Evolutionary conservation across 1,140 invertebrate species (phyloP).

Genomic region (Ceratosolen fusciceps): DNA sequence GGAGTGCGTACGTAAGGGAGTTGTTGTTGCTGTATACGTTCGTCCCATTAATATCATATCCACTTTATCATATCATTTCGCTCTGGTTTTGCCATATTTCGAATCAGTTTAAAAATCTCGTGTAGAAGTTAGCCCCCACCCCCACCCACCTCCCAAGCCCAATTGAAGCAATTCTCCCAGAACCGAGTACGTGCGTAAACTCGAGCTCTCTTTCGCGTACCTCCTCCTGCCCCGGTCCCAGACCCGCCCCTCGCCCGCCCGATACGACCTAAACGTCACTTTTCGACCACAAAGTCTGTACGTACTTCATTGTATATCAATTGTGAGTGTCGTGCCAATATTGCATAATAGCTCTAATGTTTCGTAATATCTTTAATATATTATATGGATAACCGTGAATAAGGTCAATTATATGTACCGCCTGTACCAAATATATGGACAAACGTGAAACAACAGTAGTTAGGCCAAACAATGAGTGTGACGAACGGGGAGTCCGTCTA

Average conservation of each 20-base stretch:
- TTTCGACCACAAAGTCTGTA: too few relatives aligned
- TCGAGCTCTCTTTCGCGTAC: background rate
- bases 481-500: too few relatives aligned
- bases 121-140: too few relatives aligned
- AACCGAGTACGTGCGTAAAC: too few relatives aligned
- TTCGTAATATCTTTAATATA: slow-evolving; percentile 49
- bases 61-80: background rate
- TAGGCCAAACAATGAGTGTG: slow-evolving; percentile 55
- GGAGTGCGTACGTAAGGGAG: slow-evolving; percentile 17
- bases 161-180: background rate
- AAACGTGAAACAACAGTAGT: slow-evolving; percentile 54
- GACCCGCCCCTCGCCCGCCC: background rate
- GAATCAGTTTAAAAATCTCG: background rate
- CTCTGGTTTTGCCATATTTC: background rate
- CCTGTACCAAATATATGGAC: slow-evolving; percentile 48
- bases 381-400: slow-evolving; percentile 47
- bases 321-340: slow-evolving; percentile 20
- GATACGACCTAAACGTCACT: too few relatives aligned
- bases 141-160: too few relatives aligned
- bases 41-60: background rate
- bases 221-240: background rate
- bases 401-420: slow-evolving; percentile 46
- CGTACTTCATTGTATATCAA: background rate
- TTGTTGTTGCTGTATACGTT: slow-evolving; percentile 8
- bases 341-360: slow-evolving; percentile 42